A percentile compares a stretch with the other conserved stretches of the same genome.
phyloP scores from a whole-genome alignment of 2,797 vertebrate genomes.

The Limosa lapponica region DNA sequence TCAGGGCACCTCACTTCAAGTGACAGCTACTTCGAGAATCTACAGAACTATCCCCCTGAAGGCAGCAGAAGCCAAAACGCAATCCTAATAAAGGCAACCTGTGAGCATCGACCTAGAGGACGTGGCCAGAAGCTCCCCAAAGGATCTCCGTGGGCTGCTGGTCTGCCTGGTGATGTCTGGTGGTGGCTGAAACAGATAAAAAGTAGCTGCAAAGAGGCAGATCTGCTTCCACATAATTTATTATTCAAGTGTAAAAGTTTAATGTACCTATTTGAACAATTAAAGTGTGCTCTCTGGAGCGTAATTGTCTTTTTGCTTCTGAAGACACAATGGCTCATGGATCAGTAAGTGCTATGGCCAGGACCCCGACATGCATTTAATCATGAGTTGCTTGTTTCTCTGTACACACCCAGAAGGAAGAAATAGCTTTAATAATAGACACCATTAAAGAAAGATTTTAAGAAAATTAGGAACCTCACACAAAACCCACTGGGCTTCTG shows the following conservation, averaged over 20 bases:
- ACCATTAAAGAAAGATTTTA: not conserved
- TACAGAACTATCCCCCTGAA: not conserved
- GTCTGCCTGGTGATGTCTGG: not conserved
- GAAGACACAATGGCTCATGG: not conserved
- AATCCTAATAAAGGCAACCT: not conserved
- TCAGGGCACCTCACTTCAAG: not conserved
- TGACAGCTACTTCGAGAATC: not conserved
- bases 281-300: not conserved
- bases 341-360: not conserved
- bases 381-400: not conserved
- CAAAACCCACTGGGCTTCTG: not conserved
- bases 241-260: not conserved
- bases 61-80: not conserved
- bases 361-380: not conserved
- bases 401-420: not conserved
- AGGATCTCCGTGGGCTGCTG: not conserved
- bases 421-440: not conserved
- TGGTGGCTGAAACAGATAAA: not conserved
- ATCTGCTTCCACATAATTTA: not conserved
- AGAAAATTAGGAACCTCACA: not conserved
- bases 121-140: not conserved
- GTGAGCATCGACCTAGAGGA: not conserved
- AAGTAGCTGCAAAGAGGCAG: not conserved
- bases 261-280: conserved; percentile 19
- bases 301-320: not conserved